Conservation (phyloP, 2,113 vertebrate species). For the Petrocephalus microphthalmus region DNA sequence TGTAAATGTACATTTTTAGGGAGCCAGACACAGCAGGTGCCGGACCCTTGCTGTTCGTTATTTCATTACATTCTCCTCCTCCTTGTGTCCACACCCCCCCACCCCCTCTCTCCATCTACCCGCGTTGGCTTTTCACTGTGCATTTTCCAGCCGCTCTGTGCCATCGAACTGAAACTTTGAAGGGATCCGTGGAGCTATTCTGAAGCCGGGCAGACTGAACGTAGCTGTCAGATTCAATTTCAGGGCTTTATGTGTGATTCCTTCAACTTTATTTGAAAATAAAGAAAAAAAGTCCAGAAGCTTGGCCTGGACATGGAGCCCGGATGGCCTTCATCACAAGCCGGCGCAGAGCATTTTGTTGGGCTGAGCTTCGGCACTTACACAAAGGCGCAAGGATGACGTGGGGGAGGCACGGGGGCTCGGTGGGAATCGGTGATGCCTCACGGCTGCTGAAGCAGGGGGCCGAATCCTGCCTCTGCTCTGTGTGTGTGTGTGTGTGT, state of each 20-base stretch:
- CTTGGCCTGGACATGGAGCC: neutral
- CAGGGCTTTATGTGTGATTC: neutral
- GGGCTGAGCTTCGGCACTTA: neutral
- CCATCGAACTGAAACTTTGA: neutral
- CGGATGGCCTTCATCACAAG: neutral
- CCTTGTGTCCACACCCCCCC: neutral
- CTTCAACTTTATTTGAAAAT: neutral
- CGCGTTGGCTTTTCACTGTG: neutral
- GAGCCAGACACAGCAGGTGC: neutral
- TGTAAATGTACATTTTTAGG: constrained; percentile 1
- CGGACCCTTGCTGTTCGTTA: neutral
- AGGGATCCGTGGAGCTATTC: constrained; percentile 5
- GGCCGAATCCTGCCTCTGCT: neutral
- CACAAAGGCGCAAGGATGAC: neutral
- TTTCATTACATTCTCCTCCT: neutral
- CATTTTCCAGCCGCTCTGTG: neutral
- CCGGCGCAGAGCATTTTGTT: neutral
- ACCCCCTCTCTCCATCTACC: neutral
- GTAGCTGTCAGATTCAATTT: neutral
- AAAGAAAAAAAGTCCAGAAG: neutral
- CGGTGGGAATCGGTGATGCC: neutral
- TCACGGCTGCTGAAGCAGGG: neutral
- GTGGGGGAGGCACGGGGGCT: neutral
- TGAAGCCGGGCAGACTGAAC: neutral
- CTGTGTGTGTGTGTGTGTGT: neutral